phyloP scores from a whole-genome alignment of 2,888 invertebrate genomes.

The Volucella inflata region DNA sequence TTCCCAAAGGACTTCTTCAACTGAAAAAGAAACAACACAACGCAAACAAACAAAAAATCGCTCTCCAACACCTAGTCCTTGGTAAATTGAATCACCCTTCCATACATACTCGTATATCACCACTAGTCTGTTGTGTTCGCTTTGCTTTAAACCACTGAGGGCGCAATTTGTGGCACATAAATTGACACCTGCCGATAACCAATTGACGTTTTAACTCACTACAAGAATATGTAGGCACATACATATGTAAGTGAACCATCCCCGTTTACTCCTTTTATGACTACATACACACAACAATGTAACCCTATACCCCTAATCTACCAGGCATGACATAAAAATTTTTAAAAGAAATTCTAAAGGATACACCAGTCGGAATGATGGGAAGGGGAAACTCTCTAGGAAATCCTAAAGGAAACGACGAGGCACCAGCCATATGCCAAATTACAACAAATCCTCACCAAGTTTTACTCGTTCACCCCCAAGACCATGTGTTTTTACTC shows the following conservation, averaged over 20 bases:
- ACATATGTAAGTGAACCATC: too few species aligned
- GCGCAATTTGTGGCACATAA: constrained; percentile 48
- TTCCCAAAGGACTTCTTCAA: neutral
- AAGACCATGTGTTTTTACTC: neutral
- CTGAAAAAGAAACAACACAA: neutral
- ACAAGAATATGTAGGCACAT: too few species aligned
- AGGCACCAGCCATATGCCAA: constrained; percentile 18
- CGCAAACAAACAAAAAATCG: too few species aligned
- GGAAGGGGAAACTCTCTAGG: too few species aligned
- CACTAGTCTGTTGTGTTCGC: neutral
- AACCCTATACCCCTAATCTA: constrained; percentile 19
- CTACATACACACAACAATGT: neutral
- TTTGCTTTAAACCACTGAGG: constrained; percentile 31
- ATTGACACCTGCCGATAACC: constrained; percentile 60
- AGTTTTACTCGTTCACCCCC: neutral
- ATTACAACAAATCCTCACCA: constrained; percentile 10
- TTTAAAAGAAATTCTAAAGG: too few species aligned
- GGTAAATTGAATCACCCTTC: constrained; percentile 2
- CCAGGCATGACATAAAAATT: constrained; percentile 10
- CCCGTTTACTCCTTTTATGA: too few species aligned
- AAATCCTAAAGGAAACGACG: too few species aligned
- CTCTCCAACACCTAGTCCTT: neutral
- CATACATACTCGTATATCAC: neutral
- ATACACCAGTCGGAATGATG: too few species aligned
- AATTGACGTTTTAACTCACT: constrained; percentile 36